phyloP scores from a whole-genome alignment of 37 sponge, comb jelly and placozoan genomes.

The Axinella damicornis region DNA sequence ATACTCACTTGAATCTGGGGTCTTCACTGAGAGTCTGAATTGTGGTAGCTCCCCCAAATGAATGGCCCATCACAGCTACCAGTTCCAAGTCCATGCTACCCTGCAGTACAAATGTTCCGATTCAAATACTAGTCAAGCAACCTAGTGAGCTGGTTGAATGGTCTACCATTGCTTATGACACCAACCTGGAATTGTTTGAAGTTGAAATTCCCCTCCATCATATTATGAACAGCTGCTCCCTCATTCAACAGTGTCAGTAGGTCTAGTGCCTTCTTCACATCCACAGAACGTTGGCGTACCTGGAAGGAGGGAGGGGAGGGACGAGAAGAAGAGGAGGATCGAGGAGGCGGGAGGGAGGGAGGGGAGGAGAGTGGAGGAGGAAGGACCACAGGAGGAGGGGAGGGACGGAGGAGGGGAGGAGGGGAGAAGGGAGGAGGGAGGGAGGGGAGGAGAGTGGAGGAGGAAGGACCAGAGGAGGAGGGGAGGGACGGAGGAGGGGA shows the following conservation, averaged over 20 bases:
- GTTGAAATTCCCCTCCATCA: constrained; percentile 41
- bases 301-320: not conserved
- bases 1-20: constrained; percentile 51
- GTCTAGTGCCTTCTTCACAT: constrained; percentile 38
- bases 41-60: constrained; percentile 72
- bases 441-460: too few relatives aligned
- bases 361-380: not conserved
- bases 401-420: not conserved
- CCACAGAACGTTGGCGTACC: constrained; percentile 34
- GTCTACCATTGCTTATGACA: too few relatives aligned
- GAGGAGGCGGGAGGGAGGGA: not conserved
- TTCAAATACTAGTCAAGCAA: too few relatives aligned
- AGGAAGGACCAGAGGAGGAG: too few relatives aligned
- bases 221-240: constrained; percentile 41
- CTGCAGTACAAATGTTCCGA: not conserved
- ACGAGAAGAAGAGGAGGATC: too few relatives aligned
- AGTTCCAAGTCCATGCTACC: constrained; percentile 42
- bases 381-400: not conserved
- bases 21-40: constrained; percentile 63
- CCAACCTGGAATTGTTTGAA: constrained; percentile 51
- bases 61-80: constrained; percentile 68
- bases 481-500: too few relatives aligned
- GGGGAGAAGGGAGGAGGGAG: not conserved
- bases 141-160: too few relatives aligned
- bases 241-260: constrained; percentile 38